Evolutionary conservation across 2,797 vertebrate species (phyloP), one percentile per base, ranked within the genome.

Genomic region (Alcedo atthis): DNA sequence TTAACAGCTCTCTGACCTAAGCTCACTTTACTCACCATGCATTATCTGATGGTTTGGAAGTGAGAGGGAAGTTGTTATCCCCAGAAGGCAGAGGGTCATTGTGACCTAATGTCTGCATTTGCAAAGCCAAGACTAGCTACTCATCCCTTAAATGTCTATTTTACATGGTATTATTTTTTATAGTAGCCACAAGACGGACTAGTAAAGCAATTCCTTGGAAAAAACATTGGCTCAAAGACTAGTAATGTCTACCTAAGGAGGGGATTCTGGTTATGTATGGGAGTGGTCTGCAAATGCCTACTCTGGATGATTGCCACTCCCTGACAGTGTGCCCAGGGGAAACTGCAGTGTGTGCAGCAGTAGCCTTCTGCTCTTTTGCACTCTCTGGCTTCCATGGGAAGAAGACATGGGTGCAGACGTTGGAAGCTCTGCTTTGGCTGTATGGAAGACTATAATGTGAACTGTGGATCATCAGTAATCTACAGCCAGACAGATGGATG

Each of bases 21-120:
- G 75, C 21, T 94, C 3, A 0, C 17, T 94, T 88, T 75, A 87
- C 49, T 87, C 33, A 77, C 55, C 63, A 84, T 61, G 74, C 42
- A 32, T 86, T 91, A 64, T 92, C 87, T 77, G 81, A 43, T 85
- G 74, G 71, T 43, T 84, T 86, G 61, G 71, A 93, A 92, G 78
- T 20, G 53, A 91, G 85, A 91, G 61, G 57, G 32, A 92, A 71
- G 71, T 22, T 57, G 48, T 66, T 76, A 16, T 88, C 53, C 68
- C 81, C 58, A 81, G 67, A 66, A 95, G 81, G 37, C 78, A 81
- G 68, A 77, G 73, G 89, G 78, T 86, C 83, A 82, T 78, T 55
- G 75, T 96, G 94, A 95, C 91, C 87, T 93, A 96, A 96, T 75
- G 85, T 95, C 92, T 95, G 87, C 45, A 62, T 86, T 88, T 90